These are phyloP conservation scores for Grapholita molesta DNA, from an alignment of 1,140 invertebrate species.

Conservation along the genomic window DNA sequence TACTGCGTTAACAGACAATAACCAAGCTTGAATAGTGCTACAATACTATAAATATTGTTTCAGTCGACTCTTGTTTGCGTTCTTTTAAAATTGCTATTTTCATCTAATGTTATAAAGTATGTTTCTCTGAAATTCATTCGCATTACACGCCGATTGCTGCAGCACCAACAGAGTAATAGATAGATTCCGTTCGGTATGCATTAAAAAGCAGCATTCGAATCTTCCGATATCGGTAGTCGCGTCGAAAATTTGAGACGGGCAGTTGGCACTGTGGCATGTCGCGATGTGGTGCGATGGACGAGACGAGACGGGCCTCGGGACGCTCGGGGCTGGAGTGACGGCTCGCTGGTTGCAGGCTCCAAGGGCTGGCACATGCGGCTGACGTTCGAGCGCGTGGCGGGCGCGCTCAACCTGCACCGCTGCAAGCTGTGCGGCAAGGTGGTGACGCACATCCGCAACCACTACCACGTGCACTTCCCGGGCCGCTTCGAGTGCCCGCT, in stretches of 20 bases:
- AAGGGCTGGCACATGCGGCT: slow-evolving; percentile 95
- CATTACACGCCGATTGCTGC: slow-evolving; percentile 34
- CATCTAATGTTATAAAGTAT: background rate
- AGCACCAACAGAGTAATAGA: slow-evolving; percentile 30
- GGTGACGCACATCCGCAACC: slow-evolving; percentile 93
- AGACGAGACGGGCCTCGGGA: slow-evolving; percentile 16
- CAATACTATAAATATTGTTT: slow-evolving; percentile 29
- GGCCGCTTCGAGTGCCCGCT: slow-evolving; percentile 92
- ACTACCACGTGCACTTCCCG: slow-evolving; percentile 94
- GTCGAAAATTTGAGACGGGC: background rate
- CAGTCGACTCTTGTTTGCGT: slow-evolving; percentile 26
- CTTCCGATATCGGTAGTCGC: background rate
- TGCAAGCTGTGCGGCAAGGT: slow-evolving; percentile 95
- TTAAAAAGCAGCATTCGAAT: slow-evolving; percentile 1
- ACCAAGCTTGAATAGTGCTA: slow-evolving; percentile 63
- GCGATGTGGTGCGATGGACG: slow-evolving; percentile 15
- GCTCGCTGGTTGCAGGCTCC: slow-evolving; percentile 86
- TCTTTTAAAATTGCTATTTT: slow-evolving; percentile 20
- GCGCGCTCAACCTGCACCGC: slow-evolving; percentile 92
- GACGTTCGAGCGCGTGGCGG: slow-evolving; percentile 92
- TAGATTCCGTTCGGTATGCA: background rate
- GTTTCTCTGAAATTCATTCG: slow-evolving; percentile 17
- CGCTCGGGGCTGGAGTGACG: slow-evolving; percentile 34
- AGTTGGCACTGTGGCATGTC: slow-evolving; percentile 36
- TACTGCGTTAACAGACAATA: slow-evolving; percentile 61